Base-by-base conservation (phyloP, 2,888 invertebrate species). In the Eremobia ochroleuca region DNA sequence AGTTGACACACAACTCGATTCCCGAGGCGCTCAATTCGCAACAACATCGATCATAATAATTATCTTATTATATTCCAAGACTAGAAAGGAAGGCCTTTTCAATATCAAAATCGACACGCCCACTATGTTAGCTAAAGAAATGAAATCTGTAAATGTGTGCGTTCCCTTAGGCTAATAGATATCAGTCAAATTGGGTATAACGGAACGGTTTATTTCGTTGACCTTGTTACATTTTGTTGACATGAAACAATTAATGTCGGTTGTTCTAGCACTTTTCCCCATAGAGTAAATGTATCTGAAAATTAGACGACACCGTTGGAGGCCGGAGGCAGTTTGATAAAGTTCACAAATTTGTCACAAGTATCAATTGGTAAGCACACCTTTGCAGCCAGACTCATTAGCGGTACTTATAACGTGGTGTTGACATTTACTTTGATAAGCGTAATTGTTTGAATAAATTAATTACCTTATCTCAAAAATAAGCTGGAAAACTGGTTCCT, bases 21-120 rank as follows among this genome's bases (percentile, higher is more conserved):
- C 81, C 73, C 68, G 37, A 73, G 83, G 85, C 86, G 52, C 34
- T 73, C 34, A 59, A 77, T 85, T 77, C 73, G 77, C 86, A 82
- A 77, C 75, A 72, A 76, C 83, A 87, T 87, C 79, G 52, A 87
- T 87, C 81, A 87, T 76, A 66, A 76, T 81, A 80, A 86, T 83
- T 83, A 77, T 79, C 68, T 79, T 66, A 81, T 80, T 82, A 79
- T 68, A 59, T 72, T 69, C 21, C 69, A 73, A 79, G 61, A 77
- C 77, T 77, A 79, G 75, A 87, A 77, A 76, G 74, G 76, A 78
- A 79, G 68, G 83, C 64, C 81, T 81, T 79, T 67, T 73, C 37
- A 21, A 82, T 69, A 77, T 78, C 49, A 73, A 58, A 80, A 73
- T 70, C 65, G 69, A 61, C 55, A 61, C 79, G n/a, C 76, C 77